phyloP scores from a whole-genome alignment of 2,113 vertebrate genomes.

The Mesoclemmys tuberculata region DNA sequence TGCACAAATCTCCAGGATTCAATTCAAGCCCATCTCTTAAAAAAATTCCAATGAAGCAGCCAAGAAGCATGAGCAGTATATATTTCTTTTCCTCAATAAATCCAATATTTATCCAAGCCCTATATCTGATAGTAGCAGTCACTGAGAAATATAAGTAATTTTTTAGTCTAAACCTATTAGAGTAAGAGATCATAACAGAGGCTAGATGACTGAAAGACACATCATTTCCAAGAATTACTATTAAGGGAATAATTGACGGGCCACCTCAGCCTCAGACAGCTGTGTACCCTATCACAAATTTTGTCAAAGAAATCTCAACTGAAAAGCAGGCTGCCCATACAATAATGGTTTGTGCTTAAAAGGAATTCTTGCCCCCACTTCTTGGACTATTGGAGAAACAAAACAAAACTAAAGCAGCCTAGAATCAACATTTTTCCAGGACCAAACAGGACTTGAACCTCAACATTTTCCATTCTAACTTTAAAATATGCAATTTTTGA shows the following conservation, averaged over 20 bases:
- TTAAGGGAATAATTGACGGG: not conserved
- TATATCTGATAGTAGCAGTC: no score
- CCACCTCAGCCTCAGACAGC: not conserved
- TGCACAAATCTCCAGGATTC: no score
- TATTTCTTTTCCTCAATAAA: no score
- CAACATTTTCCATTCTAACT: no score
- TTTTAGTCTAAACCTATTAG: no score
- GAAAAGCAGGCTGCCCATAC: not conserved
- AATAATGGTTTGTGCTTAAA: not conserved
- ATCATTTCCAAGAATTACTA: not conserved
- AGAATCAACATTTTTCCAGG: not conserved
- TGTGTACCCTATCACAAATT: not conserved
- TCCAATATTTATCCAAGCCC: no score
- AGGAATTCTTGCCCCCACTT: not conserved
- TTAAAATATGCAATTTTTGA: no score
- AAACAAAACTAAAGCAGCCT: not conserved
- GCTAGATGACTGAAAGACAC: not conserved
- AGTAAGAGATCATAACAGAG: not conserved
- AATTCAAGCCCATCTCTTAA: no score
- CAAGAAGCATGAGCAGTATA: no score
- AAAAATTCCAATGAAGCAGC: no score
- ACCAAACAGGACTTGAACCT: no score
- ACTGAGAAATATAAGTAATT: no score
- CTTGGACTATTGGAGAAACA: not conserved
- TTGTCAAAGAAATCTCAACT: not conserved